Base-by-base conservation (phyloP, 2,888 invertebrate genomes). In the Micropterix aruncella region DNA sequence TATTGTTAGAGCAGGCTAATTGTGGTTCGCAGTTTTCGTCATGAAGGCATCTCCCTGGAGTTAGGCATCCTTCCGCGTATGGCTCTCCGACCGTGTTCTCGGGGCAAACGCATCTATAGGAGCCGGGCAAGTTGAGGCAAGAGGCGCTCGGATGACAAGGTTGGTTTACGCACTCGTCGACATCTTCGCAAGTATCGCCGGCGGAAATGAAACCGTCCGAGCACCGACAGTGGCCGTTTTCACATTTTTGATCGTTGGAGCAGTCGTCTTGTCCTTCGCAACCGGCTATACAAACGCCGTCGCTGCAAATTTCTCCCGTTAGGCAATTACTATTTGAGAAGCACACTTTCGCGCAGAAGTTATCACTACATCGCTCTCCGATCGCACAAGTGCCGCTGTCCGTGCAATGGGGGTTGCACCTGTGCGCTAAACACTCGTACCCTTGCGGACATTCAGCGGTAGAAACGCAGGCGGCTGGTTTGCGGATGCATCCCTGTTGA, bases 261-360 rank as follows among this genome's bases (percentile, higher is more conserved):
- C 92, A 92, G 55, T 92, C 91, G 2, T 79, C 73, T 58, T 89
- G 87, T 0, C 78, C 74, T 47, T 81, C 79, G 57, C 93, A 93
- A 3, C 93, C 93, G 2, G 82, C 75, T 55, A 83, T 77, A 56
- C 93, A 93, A 38, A 80, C 73, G 43, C 91, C 90, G 48, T 79
- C 78, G 50, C 79, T 78, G 54, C 93, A 92, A 46, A 92, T 80
- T 67, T 93, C 92, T 41, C 92, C 92, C 2, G 87, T 83, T 53
- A 91, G 70, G 55, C 93, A 93, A 57, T 92, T 93, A 56, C 85
- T 88, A 58, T 90, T 90, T 7, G 85, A 81, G 57, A 89, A 90
- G 59, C 92, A 92, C 27, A 91, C 79, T 68, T 90, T 91, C 16
- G 81, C 75, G 55, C 91, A 92, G 50, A 82, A 74, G 51, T 76